Evolutionary conservation across 2,888 invertebrate species (phyloP).

Genomic region (Pycnomerus fuliginosus): DNA sequence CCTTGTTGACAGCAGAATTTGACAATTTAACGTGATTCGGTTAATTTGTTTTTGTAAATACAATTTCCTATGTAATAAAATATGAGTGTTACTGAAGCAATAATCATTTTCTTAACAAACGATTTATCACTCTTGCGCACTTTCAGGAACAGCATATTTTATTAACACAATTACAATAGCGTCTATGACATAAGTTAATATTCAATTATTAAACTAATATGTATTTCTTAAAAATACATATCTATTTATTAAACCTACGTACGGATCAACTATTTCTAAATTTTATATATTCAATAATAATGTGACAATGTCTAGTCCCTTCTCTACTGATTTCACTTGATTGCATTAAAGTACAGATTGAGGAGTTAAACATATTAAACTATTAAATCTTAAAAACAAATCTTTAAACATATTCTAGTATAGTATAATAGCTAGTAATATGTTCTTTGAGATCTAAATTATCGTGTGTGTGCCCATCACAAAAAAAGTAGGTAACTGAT

Average conservation of each 20-base stretch:
- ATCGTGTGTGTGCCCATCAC: conserved; percentile 9
- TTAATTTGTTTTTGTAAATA: conserved; percentile 34
- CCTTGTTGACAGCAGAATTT: conserved; percentile 39
- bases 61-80: conserved; percentile 30
- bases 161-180: conserved; percentile 36
- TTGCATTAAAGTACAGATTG: conserved; percentile 52
- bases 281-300: conserved; percentile 52
- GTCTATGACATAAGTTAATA: conserved; percentile 44
- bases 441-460: conserved; percentile 33
- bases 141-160: conserved; percentile 41
- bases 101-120: conserved; percentile 1
- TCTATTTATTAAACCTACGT: conserved; percentile 50
- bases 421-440: conserved; percentile 31
- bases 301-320: conserved; percentile 48
- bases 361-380: conserved; percentile 34
- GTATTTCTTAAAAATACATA: conserved; percentile 50
- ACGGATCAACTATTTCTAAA: conserved; percentile 52
- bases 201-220: conserved; percentile 48
- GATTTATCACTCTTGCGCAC: no score
- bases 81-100: conserved; percentile 20
- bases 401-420: conserved; percentile 30
- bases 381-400: conserved; percentile 29
- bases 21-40: conserved; percentile 34
- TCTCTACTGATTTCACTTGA: conserved; percentile 47
- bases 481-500: conserved; percentile 3